These are phyloP conservation scores for Dryobates pubescens DNA, from an alignment of 2,797 vertebrate genomes.

Conservation along the genomic window DNA sequence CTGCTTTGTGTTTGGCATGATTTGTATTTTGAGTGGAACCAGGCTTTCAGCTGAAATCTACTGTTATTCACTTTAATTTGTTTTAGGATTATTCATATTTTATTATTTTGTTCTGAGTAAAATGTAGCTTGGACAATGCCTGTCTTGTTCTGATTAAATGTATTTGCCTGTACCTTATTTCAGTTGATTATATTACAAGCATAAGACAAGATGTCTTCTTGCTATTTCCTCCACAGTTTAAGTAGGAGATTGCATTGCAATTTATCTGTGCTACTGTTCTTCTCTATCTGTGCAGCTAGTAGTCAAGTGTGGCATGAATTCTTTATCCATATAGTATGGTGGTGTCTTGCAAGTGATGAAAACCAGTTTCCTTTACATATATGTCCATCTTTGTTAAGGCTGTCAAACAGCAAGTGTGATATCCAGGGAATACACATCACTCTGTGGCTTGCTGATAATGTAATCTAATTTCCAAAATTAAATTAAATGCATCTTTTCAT, in stretches of 20 bases:
- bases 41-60: neutral
- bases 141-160: neutral
- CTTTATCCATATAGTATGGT: slow-evolving; percentile 46
- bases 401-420: slow-evolving; percentile 44
- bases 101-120: neutral
- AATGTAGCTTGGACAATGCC: neutral
- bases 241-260: neutral
- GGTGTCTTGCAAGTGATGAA: slow-evolving; percentile 69
- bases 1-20: neutral
- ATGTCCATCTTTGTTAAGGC: slow-evolving; percentile 37
- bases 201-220: neutral
- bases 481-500: slow-evolving; percentile 48
- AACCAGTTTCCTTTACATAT: slow-evolving; percentile 64
- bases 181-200: neutral
- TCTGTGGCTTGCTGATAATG: slow-evolving; percentile 41
- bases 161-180: neutral
- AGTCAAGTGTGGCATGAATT: slow-evolving; percentile 30
- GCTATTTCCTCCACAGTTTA: neutral
- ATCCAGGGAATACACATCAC: slow-evolving; percentile 18
- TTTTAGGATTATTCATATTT: neutral
- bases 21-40: neutral
- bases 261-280: slow-evolving; percentile 62
- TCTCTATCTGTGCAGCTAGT: slow-evolving; percentile 39
- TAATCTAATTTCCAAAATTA: slow-evolving; percentile 69
- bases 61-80: neutral